Percentiles rank a stretch among this genome's conserved stretches.
Conservation (phyloP, 1,140 invertebrate species). For the Trichoplusia ni region DNA sequence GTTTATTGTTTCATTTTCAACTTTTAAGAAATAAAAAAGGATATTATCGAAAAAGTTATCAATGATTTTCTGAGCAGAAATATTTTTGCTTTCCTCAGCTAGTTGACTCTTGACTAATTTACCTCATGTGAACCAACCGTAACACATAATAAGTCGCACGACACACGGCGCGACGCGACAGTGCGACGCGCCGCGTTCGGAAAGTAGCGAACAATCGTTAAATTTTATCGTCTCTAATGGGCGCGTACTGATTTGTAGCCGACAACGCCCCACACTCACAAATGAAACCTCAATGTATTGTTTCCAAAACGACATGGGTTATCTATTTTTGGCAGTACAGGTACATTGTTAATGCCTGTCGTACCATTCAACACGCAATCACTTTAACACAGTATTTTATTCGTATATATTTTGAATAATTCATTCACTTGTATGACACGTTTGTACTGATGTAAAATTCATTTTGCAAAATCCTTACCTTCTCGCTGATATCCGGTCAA, state of each 20-base stretch:
- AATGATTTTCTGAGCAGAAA: too few relatives aligned
- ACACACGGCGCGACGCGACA: conserved; percentile 35
- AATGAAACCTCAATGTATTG: conserved; percentile 28
- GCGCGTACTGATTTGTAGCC: conserved; percentile 62
- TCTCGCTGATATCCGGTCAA: too few relatives aligned
- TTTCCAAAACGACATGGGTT: conserved; percentile 7
- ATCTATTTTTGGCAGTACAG: conserved; percentile 15
- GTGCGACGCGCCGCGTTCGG: conserved; percentile 34
- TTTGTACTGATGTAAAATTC: too few relatives aligned
- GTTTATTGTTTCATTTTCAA: too few relatives aligned
- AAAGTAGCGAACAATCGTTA: conserved; percentile 63
- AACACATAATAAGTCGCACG: conserved; percentile 35
- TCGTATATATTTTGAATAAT: too few relatives aligned
- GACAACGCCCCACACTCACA: conserved; percentile 8
- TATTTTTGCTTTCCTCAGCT: too few relatives aligned
- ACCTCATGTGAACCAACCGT: conserved; percentile 14
- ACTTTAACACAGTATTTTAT: too few relatives aligned
- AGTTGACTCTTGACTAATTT: not conserved
- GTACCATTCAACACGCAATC: too few relatives aligned
- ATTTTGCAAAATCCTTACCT: too few relatives aligned
- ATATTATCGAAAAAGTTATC: too few relatives aligned
- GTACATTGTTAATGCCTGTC: conserved; percentile 1
- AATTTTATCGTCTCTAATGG: conserved; percentile 75
- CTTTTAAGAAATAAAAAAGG: too few relatives aligned
- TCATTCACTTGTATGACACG: too few relatives aligned